Conservation (phyloP, 2,888 invertebrate genomes). For the Drosophila rubida region DNA sequence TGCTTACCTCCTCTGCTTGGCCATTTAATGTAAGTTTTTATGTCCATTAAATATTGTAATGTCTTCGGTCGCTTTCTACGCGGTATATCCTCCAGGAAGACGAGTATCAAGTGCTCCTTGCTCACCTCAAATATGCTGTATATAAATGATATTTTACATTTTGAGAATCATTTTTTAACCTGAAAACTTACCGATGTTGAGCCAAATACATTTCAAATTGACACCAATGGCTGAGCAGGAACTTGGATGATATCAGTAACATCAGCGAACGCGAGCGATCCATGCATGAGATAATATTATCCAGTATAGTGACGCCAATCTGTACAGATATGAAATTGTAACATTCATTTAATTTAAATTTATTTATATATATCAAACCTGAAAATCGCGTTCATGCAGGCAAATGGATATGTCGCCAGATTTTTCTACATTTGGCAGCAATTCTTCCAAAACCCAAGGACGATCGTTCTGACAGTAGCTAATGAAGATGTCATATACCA, state of each 20-base stretch:
- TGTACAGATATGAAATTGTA: constrained; percentile 7
- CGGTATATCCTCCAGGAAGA: constrained; percentile 89
- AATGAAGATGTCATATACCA: constrained; percentile 89
- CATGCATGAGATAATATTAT: constrained; percentile 90
- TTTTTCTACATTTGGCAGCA: constrained; percentile 88
- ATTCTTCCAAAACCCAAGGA: constrained; percentile 87
- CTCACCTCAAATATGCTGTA: constrained; percentile 87
- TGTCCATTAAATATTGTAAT: constrained; percentile 88
- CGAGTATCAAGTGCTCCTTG: constrained; percentile 87
- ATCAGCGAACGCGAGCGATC: constrained; percentile 88
- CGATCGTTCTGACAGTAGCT: constrained; percentile 89
- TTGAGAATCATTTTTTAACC: background rate
- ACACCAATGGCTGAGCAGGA: constrained; percentile 90
- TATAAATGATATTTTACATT: background rate
- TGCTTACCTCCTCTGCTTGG: constrained; percentile 81
- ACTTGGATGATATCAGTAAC: constrained; percentile 88
- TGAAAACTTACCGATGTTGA: constrained; percentile 86
- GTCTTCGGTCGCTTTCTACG: constrained; percentile 87
- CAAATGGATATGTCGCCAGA: constrained; percentile 87
- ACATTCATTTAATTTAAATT: background rate
- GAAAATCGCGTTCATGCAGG: constrained; percentile 90
- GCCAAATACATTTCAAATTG: constrained; percentile 90
- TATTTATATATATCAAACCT: constrained; percentile 84
- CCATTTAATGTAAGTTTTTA: constrained; percentile 90
- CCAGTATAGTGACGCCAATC: constrained; percentile 89